These are phyloP conservation scores for Australoheros facetus DNA, from an alignment of 2,797 vertebrate species.

Conservation along the genomic window DNA sequence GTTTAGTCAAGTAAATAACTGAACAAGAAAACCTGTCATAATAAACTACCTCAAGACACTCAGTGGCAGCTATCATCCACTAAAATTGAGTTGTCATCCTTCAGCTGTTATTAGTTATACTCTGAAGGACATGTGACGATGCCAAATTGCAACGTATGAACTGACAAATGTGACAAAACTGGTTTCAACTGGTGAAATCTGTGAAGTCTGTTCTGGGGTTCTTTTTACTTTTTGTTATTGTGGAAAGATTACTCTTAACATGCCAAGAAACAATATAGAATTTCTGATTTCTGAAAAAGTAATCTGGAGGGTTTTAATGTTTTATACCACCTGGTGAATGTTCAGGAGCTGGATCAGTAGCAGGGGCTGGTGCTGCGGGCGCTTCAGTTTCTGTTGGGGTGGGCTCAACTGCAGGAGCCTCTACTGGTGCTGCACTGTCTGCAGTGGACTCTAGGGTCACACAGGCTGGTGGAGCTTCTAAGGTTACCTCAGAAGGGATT, in stretches of 20 bases:
- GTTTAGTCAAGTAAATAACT: slow-evolving; percentile 17
- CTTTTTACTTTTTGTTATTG: not conserved
- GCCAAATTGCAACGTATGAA: not conserved
- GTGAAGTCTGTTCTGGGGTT: not conserved
- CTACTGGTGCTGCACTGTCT: slow-evolving; percentile 5
- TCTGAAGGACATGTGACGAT: not conserved
- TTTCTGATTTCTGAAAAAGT: not conserved
- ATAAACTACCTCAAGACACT: not conserved
- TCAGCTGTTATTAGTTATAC: not conserved
- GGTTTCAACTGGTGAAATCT: not conserved
- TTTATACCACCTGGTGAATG: slow-evolving; percentile 54
- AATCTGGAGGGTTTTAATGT: not conserved
- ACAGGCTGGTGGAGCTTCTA: slow-evolving; percentile 12
- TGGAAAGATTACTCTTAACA: not conserved
- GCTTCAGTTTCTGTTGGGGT: slow-evolving; percentile 22
- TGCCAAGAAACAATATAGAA: not conserved
- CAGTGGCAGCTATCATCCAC: not conserved
- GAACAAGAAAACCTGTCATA: slow-evolving; percentile 10
- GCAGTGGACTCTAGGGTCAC: slow-evolving; percentile 3
- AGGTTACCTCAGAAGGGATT: not conserved
- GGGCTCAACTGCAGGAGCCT: slow-evolving; percentile 17
- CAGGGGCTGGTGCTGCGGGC: slow-evolving; percentile 8
- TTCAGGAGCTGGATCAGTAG: slow-evolving; percentile 18
- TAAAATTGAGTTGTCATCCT: slow-evolving; percentile 1
- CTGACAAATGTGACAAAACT: not conserved